Conservation (phyloP, 2,797 vertebrate genomes). For the Catostomus latipinnis region DNA sequence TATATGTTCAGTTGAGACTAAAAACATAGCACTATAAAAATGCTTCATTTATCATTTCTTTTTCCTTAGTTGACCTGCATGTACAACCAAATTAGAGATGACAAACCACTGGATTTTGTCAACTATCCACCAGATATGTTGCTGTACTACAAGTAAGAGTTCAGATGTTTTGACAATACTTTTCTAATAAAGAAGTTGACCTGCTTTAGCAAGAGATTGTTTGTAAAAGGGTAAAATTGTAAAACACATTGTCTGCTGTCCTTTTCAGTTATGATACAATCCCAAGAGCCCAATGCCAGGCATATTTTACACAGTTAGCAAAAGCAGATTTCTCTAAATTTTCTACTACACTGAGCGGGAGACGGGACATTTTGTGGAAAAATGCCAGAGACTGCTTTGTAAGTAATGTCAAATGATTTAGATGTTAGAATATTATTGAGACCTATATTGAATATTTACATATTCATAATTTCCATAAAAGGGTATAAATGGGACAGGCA, state of each 20-base stretch:
- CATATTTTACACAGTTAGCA: conserved; percentile 50
- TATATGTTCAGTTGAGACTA: background rate
- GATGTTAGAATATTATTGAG: background rate
- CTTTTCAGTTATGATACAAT: conserved; percentile 50
- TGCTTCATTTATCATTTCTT: conserved; percentile 10
- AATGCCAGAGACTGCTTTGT: conserved; percentile 52
- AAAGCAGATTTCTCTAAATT: conserved; percentile 48
- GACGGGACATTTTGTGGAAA: conserved; percentile 26
- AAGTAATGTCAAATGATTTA: conserved; percentile 17
- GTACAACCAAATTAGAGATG: conserved; percentile 45
- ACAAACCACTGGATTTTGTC: conserved; percentile 26
- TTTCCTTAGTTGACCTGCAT: conserved; percentile 56
- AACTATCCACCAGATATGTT: conserved; percentile 56
- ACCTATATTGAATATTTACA: background rate
- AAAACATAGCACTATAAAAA: background rate
- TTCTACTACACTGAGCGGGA: conserved; percentile 33
- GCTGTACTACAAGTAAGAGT: conserved; percentile 57
- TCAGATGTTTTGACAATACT: background rate
- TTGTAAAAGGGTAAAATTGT: background rate
- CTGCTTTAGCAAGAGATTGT: no score
- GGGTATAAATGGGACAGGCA: conserved; percentile 31
- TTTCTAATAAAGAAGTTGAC: no score
- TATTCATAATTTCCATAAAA: conserved; percentile 11
- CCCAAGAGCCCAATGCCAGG: conserved; percentile 37
- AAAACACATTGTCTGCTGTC: background rate